These are phyloP conservation scores for Nothoprocta perdicaria DNA, from an alignment of 2,113 vertebrate species.

Conservation along the genomic window DNA sequence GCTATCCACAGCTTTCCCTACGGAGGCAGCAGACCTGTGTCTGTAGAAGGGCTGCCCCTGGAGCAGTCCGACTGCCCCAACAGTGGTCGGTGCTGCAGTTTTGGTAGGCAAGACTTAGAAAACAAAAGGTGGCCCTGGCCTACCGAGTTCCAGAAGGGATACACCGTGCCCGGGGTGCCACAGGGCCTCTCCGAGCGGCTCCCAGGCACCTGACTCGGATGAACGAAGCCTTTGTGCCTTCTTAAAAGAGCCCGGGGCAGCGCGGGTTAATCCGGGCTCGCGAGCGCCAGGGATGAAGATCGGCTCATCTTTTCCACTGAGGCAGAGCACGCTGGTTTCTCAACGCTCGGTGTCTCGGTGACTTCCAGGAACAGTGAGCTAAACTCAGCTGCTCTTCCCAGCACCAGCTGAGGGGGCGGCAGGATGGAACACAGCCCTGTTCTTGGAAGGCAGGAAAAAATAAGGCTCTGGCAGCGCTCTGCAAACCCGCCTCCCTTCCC, in stretches of 20 bases:
- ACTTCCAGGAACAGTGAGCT: conserved; percentile 76
- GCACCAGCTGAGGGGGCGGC: conserved; percentile 72
- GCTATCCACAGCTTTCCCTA: neutral
- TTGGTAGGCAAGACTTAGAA: neutral
- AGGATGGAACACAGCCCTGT: conserved; percentile 69
- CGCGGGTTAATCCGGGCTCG: conserved; percentile 37
- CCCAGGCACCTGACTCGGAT: neutral
- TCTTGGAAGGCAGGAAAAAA: conserved; percentile 76
- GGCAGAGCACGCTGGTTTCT: conserved; percentile 56
- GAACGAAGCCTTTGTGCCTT: neutral
- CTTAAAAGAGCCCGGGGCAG: neutral
- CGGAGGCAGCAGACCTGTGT: neutral
- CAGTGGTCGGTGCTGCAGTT: neutral
- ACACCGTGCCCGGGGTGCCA: neutral
- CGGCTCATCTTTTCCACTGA: conserved; percentile 66
- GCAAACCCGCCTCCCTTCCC: neutral
- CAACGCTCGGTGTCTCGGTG: conserved; percentile 33
- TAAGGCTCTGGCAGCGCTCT: conserved; percentile 57
- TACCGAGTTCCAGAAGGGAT: neutral
- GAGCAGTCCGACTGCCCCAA: neutral
- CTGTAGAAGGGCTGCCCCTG: neutral
- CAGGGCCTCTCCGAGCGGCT: neutral
- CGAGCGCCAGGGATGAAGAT: conserved; percentile 1
- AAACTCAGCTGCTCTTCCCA: conserved; percentile 74
- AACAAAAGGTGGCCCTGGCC: neutral